A percentile compares a stretch with the other conserved stretches of the same genome.
Conservation (phyloP, 2,888 invertebrate genomes). For the Deroplatys truncata region DNA sequence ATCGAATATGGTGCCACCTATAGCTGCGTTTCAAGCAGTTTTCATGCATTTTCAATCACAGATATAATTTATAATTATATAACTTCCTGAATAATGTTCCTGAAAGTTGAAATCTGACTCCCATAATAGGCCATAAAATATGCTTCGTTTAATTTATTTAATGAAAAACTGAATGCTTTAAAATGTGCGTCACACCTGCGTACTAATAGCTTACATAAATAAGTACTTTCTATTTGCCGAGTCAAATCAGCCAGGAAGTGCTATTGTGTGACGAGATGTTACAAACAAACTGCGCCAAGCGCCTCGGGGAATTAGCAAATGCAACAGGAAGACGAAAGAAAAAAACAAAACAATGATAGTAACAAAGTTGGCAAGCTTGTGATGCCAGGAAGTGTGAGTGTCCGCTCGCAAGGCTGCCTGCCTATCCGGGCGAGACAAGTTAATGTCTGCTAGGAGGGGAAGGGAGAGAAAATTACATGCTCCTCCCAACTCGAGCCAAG, state of each 20-base stretch:
- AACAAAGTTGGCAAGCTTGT: slow-evolving; percentile 32
- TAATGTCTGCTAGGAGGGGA: slow-evolving; percentile 2
- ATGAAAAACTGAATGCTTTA: too few relatives aligned
- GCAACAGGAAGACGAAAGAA: neutral
- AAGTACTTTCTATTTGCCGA: too few relatives aligned
- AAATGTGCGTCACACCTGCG: neutral
- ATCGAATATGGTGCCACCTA: too few relatives aligned
- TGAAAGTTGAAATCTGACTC: too few relatives aligned
- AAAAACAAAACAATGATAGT: neutral
- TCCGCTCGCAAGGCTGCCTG: slow-evolving; percentile 12
- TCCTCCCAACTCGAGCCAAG: neutral
- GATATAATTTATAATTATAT: too few relatives aligned
- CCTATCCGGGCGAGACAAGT: slow-evolving; percentile 17
- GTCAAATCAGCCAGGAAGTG: neutral
- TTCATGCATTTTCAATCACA: too few relatives aligned
- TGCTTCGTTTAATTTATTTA: too few relatives aligned
- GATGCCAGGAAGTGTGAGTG: slow-evolving; percentile 18
- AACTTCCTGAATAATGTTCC: too few relatives aligned
- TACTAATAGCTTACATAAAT: neutral
- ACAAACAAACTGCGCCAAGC: neutral
- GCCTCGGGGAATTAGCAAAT: neutral
- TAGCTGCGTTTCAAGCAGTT: too few relatives aligned
- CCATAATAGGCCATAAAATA: too few relatives aligned
- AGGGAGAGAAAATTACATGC: neutral
- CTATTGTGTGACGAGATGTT: neutral